Evolutionary conservation across 2,888 invertebrate species (phyloP).

Genomic region (Caradrina kadenii): DNA sequence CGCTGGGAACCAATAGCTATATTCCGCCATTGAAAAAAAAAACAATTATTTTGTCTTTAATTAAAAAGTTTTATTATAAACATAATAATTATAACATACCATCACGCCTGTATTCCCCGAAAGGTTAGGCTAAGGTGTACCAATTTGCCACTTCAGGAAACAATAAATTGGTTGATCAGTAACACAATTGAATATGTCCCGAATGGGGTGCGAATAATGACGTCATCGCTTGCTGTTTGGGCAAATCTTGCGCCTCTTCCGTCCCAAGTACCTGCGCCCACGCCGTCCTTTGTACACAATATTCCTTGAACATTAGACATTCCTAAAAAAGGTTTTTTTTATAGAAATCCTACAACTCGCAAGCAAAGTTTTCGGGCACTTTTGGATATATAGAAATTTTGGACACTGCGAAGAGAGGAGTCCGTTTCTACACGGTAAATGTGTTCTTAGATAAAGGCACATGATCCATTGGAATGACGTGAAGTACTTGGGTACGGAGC

Average conservation of each 20-base stretch:
- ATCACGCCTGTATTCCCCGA: too few relatives aligned
- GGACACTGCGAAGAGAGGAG: constrained; percentile 65
- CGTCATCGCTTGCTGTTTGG: constrained; percentile 6
- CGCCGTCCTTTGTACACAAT: constrained; percentile 17
- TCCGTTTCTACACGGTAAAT: constrained; percentile 87
- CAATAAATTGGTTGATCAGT: neutral
- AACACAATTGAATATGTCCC: neutral
- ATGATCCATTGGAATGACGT: constrained; percentile 76
- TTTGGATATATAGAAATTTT: constrained; percentile 61
- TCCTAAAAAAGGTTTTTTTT: constrained; percentile 70
- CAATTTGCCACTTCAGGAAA: neutral
- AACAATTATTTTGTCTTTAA: too few relatives aligned
- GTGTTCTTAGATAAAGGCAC: constrained; percentile 67
- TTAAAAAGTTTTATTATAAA: neutral
- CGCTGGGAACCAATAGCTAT: neutral
- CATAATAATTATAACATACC: too few relatives aligned
- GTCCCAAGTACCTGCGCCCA: constrained; percentile 39
- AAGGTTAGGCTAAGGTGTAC: too few relatives aligned
- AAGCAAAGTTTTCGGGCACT: constrained; percentile 70
- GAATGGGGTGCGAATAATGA: constrained; percentile 11
- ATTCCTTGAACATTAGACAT: constrained; percentile 28
- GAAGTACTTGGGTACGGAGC: constrained; percentile 81
- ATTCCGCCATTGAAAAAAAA: neutral
- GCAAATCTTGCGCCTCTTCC: constrained; percentile 11
- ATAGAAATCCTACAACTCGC: constrained; percentile 77